Evolutionary conservation across 1,140 invertebrate species (phyloP), one percentile per base, ranked within the genome.

Genomic region (Prorops nasuta): DNA sequence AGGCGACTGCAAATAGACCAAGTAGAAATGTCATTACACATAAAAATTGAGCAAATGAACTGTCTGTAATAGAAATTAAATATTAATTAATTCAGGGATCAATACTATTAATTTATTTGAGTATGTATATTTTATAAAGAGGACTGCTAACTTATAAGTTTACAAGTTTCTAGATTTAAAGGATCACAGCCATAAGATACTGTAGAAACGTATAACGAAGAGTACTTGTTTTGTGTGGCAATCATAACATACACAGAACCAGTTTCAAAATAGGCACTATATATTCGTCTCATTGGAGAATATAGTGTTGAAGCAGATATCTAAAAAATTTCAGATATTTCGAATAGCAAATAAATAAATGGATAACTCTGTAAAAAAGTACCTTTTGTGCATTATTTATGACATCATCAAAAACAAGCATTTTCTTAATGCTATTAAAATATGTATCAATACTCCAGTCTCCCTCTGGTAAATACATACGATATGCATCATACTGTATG

Each of bases 101-200:
- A 22, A 32, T 44, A 20, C 28, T 15, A 18, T 16, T 42, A 31
- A 24, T 10, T 28, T 22, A 8, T 7, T 31, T 18, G 14, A 28
- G n/a, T 15, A 20, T 9, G 22, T 47, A 48, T n/a, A n/a, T n/a
- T n/a, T n/a, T n/a, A n/a, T n/a, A n/a, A n/a, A n/a, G n/a, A n/a
- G n/a, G 44, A 31, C 15, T 3, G 47, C 51, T 54, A 76, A 80
- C 81, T 67, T 51, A 79, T 58, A 54, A 74, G 50, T 44, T 78
- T 47, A 55, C 84, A 85, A 14, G 72, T 67, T 17, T 70, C 67
- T 3, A 63, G 62, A 39, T 68, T 67, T 2, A 67, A 20, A 7
- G 78, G 68, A 54, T 78, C 72, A 66, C 87, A 90, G 2, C 79
- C 83, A 63, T 88, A 89, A 2, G 84, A 84, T 38, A 83, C 72